Evolutionary conservation across 2,888 invertebrate species (phyloP), one percentile per base, ranked within the genome.

Genomic region (Pristionchus entomophagus): DNA sequence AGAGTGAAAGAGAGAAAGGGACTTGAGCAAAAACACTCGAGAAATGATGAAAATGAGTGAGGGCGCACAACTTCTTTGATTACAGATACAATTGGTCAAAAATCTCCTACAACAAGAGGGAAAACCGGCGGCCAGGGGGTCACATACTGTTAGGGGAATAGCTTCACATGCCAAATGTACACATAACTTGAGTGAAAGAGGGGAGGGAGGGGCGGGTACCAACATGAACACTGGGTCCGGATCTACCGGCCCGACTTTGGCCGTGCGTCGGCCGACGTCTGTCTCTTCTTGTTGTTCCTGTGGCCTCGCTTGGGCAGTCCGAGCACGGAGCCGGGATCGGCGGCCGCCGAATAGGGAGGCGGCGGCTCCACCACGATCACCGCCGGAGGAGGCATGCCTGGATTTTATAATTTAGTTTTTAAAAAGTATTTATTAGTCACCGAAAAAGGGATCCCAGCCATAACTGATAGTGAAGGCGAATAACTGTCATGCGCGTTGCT

Each of bases 311-410:
- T 87, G 10, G 91, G 91, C 45, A 91, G 90, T 29, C 90, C 90
- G 86, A 91, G 87, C 19, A 87, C 89, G 22, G 86, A 84, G 51
- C 87, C 87, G 14, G 89, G 89, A 86, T 90, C 90, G 3, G 91
- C 90, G 12, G 89, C 88, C 19, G 90, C 88, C 35, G 89, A 87
- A 56, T 90, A 90, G 45, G 91, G 91, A 3, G 91, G 91, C 45
- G 89, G 89, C 17, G 91, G 91, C 86, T 91, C 91, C 38, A 91
- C 87, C 6, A 91, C 91, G 56, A 91, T 89, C 29, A 91, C 90
- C 17, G 87, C 88, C 17, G 90, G 88, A 29, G 84, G 84, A 38
- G 85, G 77, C 85, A 84, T 84, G n/a, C 83, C 83, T 59, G 29
- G 38, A 38, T 35, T 51, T 17, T 19, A 51, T 19, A n/a, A n/a